Base-by-base conservation (phyloP, 2,888 invertebrate genomes). In the Drosophila infuscata region DNA sequence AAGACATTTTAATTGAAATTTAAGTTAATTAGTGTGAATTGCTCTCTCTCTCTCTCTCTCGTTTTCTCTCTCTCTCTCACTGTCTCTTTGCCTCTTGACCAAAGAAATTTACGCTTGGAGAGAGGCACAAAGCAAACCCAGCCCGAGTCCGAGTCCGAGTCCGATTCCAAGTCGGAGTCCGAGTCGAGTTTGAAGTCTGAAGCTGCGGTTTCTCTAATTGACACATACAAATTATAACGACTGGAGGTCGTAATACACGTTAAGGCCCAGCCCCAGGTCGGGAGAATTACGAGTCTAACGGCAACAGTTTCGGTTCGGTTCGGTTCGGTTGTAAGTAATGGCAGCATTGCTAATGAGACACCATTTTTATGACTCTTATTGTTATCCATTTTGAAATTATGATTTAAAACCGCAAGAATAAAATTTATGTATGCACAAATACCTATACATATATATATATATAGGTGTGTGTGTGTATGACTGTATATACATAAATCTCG, bases 1-100 rank as follows among this genome's bases (percentile, higher is more conserved):
- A 89, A 89, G 88, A 79, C 79, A 83, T 89, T 91, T 89, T 90
- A 89, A 89, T 89, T 89, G 88, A 89, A 90, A 89, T 89, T 89
- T 82, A 89, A 90, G 90, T 86, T 91, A 89, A 89, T 89, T 89
- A 89, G 88, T 82, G 83, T 80, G 79, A 59, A 71, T 60, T 63
- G 35, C 59, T 56, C 51, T 46, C 57, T 11, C 53, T 12, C 46
- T 17, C 30, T 38, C 36, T 29, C 30, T 43, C 30, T 32, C 20
- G 41, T 6, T 17, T 17, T 20, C 2, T 41, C 51, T 46, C 29
- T 29, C 48, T 32, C 8, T n/a, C 30, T 29, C 0, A 1, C 43
- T 58, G 12, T 8, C 3, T 32, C 6, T 29, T 15, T 48, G 2
- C 3, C 15, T 48, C 65, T 75, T 61, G 61, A 33, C 52, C 33